Evolutionary conservation across 2,113 vertebrate species (phyloP).

Genomic region (Platycercus adscitus): DNA sequence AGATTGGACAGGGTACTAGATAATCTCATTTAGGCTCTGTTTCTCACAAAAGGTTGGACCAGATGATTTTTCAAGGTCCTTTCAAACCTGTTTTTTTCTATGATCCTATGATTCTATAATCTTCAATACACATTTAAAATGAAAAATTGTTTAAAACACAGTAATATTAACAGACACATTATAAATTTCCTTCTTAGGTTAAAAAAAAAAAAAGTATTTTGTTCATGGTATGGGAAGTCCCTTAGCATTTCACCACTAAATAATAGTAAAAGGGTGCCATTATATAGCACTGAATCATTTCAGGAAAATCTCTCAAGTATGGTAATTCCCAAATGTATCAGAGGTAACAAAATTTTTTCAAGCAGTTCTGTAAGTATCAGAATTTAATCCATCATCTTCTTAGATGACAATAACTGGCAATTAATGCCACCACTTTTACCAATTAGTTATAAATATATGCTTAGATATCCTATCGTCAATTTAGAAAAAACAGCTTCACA

Average conservation of each 20-base stretch:
- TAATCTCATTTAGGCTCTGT: background rate
- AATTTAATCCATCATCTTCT: background rate
- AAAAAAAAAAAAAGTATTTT: background rate
- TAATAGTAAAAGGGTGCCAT: background rate
- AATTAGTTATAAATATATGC: background rate
- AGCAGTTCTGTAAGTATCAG: background rate
- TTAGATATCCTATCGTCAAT: background rate
- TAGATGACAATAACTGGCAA: background rate
- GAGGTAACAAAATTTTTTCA: background rate
- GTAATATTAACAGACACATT: background rate
- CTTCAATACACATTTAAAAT: background rate
- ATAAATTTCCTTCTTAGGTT: background rate
- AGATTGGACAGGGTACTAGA: background rate
- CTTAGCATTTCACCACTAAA: background rate
- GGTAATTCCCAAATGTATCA: background rate
- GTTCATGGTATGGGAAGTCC: background rate
- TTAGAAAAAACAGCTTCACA: background rate
- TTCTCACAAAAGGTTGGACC: background rate
- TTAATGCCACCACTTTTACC: background rate
- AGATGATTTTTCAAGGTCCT: background rate
- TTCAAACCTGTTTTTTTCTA: background rate
- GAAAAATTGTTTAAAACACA: background rate
- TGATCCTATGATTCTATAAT: background rate
- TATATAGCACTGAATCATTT: background rate
- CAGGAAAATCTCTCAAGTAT: background rate